Percentiles rank a stretch among this genome's conserved stretches.
These are phyloP conservation scores for Tinea trinotella DNA, from an alignment of 2,888 invertebrate genomes.

Conservation along the genomic window DNA sequence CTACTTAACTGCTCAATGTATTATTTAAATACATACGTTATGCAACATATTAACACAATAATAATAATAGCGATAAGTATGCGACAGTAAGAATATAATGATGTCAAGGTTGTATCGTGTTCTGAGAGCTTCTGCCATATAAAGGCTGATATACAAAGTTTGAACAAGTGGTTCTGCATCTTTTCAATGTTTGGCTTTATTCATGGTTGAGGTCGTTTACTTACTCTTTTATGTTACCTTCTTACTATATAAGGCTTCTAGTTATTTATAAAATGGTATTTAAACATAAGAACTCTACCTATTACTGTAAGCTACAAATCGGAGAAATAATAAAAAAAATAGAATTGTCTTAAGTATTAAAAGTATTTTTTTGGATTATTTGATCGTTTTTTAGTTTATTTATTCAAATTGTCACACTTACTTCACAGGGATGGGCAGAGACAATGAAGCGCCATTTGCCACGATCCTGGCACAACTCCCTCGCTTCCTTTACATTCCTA, in stretches of 20 bases:
- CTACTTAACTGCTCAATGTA: neutral
- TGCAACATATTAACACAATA: neutral
- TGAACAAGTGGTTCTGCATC: slow-evolving; percentile 3
- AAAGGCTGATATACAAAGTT: neutral
- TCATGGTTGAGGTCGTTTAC: neutral
- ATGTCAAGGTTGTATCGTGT: slow-evolving; percentile 8
- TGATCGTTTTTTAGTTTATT: no score
- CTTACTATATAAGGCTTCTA: neutral
- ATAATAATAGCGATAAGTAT: slow-evolving; percentile 1
- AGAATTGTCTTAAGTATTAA: no score
- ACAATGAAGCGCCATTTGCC: no score
- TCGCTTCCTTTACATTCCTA: no score
- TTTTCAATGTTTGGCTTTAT: neutral
- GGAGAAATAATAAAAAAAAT: no score
- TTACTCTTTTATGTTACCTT: neutral
- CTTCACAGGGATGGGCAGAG: no score
- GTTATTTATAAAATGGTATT: no score
- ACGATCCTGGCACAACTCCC: no score
- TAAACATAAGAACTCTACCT: no score
- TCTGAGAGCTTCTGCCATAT: slow-evolving; percentile 1
- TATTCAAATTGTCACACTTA: no score
- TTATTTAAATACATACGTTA: neutral
- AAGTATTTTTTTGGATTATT: no score
- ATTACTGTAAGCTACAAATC: no score
- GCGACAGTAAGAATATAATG: slow-evolving; percentile 12